Evolutionary conservation across 2,888 invertebrate genomes (phyloP).

Genomic region (Tetragonisca angustula): DNA sequence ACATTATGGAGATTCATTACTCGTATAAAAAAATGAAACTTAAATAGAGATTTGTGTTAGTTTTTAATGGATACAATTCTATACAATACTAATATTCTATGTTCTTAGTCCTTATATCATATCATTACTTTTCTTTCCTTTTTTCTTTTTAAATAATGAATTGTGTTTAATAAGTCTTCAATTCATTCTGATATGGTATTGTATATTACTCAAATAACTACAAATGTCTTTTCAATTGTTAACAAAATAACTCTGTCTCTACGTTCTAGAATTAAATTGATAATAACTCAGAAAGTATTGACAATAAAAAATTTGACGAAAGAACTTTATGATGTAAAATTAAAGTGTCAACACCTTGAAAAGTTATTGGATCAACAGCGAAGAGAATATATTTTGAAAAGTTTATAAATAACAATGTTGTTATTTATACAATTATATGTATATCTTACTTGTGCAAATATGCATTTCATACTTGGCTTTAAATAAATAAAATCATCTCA

Average conservation of each 20-base stretch:
- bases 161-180: too few relatives aligned
- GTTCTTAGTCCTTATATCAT: too few relatives aligned
- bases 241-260: not conserved
- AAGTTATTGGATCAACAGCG: slow-evolving; percentile 91
- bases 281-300: slow-evolving; percentile 92
- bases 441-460: not conserved
- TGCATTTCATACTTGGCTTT: slow-evolving; percentile 3
- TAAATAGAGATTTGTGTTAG: too few relatives aligned
- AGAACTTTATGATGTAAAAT: slow-evolving; percentile 89
- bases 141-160: too few relatives aligned
- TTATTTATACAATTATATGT: not conserved
- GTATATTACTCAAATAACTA: too few relatives aligned
- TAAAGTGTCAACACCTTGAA: slow-evolving; percentile 91
- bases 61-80: too few relatives aligned
- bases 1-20: too few relatives aligned
- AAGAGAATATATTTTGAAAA: slow-evolving; percentile 87
- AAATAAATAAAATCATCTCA: slow-evolving; percentile 15
- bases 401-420: slow-evolving; percentile 62
- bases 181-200: too few relatives aligned
- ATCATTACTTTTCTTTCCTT: too few relatives aligned
- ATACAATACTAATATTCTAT: too few relatives aligned
- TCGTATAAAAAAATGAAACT: too few relatives aligned
- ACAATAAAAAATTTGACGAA: slow-evolving; percentile 89
- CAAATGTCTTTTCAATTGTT: too few relatives aligned
- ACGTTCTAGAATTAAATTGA: slow-evolving; percentile 89